These are phyloP conservation scores for Anguilla anguilla DNA, from an alignment of 2,797 vertebrate species.

Conservation along the genomic window DNA sequence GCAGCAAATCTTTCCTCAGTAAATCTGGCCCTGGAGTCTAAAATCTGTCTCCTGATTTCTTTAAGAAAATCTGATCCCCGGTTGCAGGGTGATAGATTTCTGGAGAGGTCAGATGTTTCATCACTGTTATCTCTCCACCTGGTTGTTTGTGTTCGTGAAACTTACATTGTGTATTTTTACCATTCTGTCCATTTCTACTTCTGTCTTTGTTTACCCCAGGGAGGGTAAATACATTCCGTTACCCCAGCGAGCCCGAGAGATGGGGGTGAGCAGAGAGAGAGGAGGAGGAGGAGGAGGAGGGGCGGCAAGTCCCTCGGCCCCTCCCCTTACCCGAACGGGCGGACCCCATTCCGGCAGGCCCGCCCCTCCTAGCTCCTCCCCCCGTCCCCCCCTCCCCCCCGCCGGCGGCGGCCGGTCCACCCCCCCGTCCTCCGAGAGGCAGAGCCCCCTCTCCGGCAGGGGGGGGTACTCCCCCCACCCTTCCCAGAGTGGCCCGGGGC, in stretches of 20 bases:
- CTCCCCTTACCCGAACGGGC: conserved; percentile 47
- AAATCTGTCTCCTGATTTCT: no score
- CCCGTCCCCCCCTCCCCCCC: conserved; percentile 48
- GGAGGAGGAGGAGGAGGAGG: conserved; percentile 25
- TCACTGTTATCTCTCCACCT: not conserved
- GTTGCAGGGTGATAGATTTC: not conserved
- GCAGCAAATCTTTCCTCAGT: no score
- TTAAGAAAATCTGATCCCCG: no score
- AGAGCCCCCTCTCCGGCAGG: conserved; percentile 62
- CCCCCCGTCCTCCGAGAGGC: conserved; percentile 56
- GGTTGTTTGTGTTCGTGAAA: not conserved
- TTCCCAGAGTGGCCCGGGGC: conserved; percentile 56
- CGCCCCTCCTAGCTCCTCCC: conserved; percentile 65
- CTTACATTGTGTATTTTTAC: not conserved
- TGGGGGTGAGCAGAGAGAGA: conserved; percentile 66
- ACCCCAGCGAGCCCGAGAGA: conserved; percentile 86
- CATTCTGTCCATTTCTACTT: not conserved
- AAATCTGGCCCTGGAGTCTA: no score
- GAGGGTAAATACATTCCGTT: conserved; percentile 88
- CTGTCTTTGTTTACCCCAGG: conserved; percentile 60
- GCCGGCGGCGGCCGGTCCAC: conserved; percentile 34
- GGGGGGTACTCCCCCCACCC: conserved; percentile 61
- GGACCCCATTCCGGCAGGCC: conserved; percentile 51
- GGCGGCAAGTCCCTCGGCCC: conserved; percentile 21
- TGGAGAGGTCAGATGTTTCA: not conserved